Base-by-base conservation (phyloP, 2,113 vertebrate species). In the Syrmaticus mikado region DNA sequence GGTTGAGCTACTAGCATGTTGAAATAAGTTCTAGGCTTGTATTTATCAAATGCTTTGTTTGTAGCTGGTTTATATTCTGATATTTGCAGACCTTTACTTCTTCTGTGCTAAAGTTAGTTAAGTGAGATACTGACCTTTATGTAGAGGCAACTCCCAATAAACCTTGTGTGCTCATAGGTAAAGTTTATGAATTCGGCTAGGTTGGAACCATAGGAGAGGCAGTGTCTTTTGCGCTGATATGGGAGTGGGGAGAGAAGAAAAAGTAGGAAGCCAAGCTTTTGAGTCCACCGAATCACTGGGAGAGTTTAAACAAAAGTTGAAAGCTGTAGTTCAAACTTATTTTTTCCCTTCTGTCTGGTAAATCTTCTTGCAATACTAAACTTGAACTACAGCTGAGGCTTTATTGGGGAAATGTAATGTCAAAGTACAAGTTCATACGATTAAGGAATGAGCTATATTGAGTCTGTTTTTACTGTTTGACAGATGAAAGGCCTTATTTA, bases 401-500 rank as follows among this genome's bases (percentile, higher is more conserved):
- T 60, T 82, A 17, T 64, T 87, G 27, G 20, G 38, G 80, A 80
- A 70, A 27, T 0, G 0, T 53, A 62, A 86, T 21, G 61, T 82
- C 70, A 62, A 87, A 86, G 62, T 11, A n/a, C 25, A 46, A 75
- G 24, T 45, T 65, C 68, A 6, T 18, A 58, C 50, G 7, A 61
- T 19, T 76, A 52, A 93, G 72, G 32, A 86, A 68, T 28, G 18
- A 88, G 20, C 21, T 78, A 6, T 61, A 36, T 32, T 36, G 22
- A 58, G 43, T 68, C 38, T 71, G 10, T 70, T 48, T 76, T 38
- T 52, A 30, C 27, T 36, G n/a, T 75, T 27, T 92, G 74, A 55
- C 18, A 93, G 52, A 46, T 78, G 22, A 90, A 88, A 85, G 71
- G 10, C 38, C 38, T 81, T 92, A 62, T 27, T 84, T 52, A 79